A percentile compares a stretch with the other conserved stretches of the same genome.
Conservation (phyloP, 2,888 invertebrate species). For the Leuctra nigra region DNA sequence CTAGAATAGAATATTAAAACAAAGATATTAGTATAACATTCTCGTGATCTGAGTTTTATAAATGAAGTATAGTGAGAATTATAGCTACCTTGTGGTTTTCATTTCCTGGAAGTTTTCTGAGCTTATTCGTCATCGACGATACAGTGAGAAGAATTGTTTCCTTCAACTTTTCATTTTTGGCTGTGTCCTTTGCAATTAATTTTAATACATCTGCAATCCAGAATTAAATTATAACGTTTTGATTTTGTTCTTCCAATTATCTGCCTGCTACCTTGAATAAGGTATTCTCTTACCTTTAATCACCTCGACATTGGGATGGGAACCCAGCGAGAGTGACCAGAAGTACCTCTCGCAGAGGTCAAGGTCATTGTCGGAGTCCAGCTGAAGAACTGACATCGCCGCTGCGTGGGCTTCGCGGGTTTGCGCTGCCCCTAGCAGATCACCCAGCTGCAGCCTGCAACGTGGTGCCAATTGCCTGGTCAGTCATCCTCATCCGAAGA, state of each 20-base stretch:
- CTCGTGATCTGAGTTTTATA: neutral
- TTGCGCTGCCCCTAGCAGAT: constrained; percentile 63
- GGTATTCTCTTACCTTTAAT: constrained; percentile 41
- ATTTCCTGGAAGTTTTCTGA: constrained; percentile 35
- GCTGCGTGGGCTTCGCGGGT: constrained; percentile 61
- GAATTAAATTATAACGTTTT: neutral
- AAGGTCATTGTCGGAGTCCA: constrained; percentile 47
- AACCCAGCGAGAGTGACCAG: constrained; percentile 61
- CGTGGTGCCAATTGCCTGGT: neutral
- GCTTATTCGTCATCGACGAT: constrained; percentile 51
- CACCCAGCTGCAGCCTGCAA: constrained; percentile 54
- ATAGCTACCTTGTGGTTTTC: constrained; percentile 35
- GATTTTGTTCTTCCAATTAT: neutral
- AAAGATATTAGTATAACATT: neutral
- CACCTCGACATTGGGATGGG: constrained; percentile 53
- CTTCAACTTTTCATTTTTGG: constrained; percentile 50
- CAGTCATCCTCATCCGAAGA: neutral
- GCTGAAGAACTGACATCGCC: constrained; percentile 55
- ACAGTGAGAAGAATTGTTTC: constrained; percentile 62
- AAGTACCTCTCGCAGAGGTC: constrained; percentile 64
- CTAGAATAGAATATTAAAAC: constrained; percentile 34
- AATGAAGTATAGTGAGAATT: too few species aligned
- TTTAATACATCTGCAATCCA: constrained; percentile 42
- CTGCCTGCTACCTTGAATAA: too few species aligned
- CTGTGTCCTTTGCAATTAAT: constrained; percentile 39